Evolutionary conservation across 2,888 invertebrate genomes (phyloP), one percentile per base, ranked within the genome.

Genomic region (Calameuta filiformis): DNA sequence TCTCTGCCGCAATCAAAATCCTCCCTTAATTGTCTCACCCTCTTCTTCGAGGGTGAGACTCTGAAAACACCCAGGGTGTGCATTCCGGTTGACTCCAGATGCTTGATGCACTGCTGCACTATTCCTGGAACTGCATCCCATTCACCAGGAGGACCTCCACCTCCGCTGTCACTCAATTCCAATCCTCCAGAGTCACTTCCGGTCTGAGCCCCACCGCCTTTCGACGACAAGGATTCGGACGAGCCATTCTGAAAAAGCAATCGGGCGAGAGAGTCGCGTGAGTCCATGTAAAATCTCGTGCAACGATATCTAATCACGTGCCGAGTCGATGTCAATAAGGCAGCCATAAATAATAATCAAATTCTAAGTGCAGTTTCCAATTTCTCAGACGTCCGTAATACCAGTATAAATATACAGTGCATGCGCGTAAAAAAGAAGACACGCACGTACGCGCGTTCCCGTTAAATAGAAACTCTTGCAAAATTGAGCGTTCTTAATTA

Each of bases 11-110:
- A 94, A 92, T 98, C 97, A 92, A 98, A 97, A 82, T 97, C 97
- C 90, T 98, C 98, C 73, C 97, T 93, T 82, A 98, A 92, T 97
- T 98, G 97, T 92, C 98, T 94, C 71, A 98, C 97, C 90, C 98
- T 94, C 91, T 98, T 98, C 91, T 97, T 97, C 6, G 98, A 98
- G 68, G 97, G 95, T 83, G 98, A 97, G 73, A 98, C 97, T 84
- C 98, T 94, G 92, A 98, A 98, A 80, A 98, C 95, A 1, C 98
- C 98, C 31, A 97, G 93, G 71, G 97, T 97, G 87, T 95, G 94
- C 73, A 98, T 93, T 35, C 98, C 98, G 86, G 96, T 94, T 76
- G 94, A 93, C 89, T 97, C 95, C 81, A 98, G 93, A 92, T 98
- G 96, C 84, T 94, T 94, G 80, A 97, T 95, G 89, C 98, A 98